A percentile compares a stretch with the other conserved stretches of the same genome.
Conservation (phyloP, 1,140 invertebrate species). For the Apis cerana region DNA sequence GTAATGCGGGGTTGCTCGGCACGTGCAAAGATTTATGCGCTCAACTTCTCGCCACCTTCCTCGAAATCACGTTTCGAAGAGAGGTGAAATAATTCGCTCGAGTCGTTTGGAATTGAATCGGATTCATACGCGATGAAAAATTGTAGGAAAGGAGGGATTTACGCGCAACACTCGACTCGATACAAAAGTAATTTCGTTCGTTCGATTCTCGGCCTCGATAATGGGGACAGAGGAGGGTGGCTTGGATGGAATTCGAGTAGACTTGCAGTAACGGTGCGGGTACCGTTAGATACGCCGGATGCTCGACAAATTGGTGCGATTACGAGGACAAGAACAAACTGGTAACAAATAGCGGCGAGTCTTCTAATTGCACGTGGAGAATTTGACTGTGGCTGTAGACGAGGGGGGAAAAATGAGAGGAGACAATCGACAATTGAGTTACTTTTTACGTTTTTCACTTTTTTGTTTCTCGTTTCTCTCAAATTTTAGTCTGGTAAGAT, state of each 20-base stretch:
- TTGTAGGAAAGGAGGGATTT: neutral
- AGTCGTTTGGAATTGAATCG: neutral
- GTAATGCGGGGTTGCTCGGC: neutral
- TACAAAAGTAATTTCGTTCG: neutral
- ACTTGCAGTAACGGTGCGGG: neutral
- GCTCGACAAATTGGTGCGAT: neutral
- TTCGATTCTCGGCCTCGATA: neutral
- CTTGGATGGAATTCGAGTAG: neutral
- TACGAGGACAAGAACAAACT: neutral
- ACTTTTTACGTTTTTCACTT: too few species aligned
- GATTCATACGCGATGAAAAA: neutral
- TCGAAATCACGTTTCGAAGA: neutral
- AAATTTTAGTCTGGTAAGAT: too few species aligned
- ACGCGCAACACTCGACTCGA: too few species aligned
- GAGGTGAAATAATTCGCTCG: neutral
- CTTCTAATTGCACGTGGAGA: neutral
- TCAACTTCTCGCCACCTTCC: neutral
- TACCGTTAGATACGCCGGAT: neutral
- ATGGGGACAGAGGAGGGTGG: neutral
- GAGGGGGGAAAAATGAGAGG: too few species aligned
- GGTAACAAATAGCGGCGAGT: neutral
- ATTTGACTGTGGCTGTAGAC: too few species aligned
- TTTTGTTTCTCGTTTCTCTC: too few species aligned
- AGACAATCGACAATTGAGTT: too few species aligned
- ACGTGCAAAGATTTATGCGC: constrained; percentile 19